These are phyloP conservation scores for Nycteola revayana DNA, from an alignment of 2,888 invertebrate genomes.

Conservation along the genomic window DNA sequence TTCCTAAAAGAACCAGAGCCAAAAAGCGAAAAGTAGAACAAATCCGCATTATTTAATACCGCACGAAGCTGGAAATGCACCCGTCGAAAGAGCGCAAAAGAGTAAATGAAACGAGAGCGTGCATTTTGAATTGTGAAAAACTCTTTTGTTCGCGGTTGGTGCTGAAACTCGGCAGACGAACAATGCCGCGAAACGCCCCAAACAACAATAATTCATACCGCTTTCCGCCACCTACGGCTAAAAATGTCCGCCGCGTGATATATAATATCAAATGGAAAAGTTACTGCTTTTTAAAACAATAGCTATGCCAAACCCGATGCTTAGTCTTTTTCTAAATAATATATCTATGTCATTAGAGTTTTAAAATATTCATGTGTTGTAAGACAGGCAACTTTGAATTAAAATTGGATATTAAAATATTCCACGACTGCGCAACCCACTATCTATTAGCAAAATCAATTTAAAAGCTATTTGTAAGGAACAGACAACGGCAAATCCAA, in stretches of 20 bases:
- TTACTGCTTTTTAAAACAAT: conserved; percentile 79
- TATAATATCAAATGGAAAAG: conserved; percentile 79
- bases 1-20: conserved; percentile 44
- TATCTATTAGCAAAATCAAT: conserved; percentile 72
- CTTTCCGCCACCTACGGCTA: conserved; percentile 81
- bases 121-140: conserved; percentile 80
- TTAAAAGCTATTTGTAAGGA: conserved; percentile 77
- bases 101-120: conserved; percentile 80
- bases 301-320: conserved; percentile 51
- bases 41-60: conserved; percentile 75
- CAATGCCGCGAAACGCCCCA: conserved; percentile 74
- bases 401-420: conserved; percentile 9
- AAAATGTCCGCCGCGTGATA: conserved; percentile 79
- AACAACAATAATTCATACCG: conserved; percentile 82
- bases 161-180: conserved; percentile 69
- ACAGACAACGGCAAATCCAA: conserved; percentile 79
- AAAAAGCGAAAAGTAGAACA: conserved; percentile 65
- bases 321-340: conserved; percentile 61
- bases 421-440: conserved; percentile 25
- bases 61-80: conserved; percentile 74
- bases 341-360: conserved; percentile 37
- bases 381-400: conserved; percentile 15
- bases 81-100: conserved; percentile 76
- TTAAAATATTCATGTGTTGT: conserved; percentile 37
- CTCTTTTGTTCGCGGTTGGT: conserved; percentile 71